Evolutionary conservation across 2,113 vertebrate genomes (phyloP), one percentile per base, ranked within the genome.

Genomic region (Gadus chalcogrammus): DNA sequence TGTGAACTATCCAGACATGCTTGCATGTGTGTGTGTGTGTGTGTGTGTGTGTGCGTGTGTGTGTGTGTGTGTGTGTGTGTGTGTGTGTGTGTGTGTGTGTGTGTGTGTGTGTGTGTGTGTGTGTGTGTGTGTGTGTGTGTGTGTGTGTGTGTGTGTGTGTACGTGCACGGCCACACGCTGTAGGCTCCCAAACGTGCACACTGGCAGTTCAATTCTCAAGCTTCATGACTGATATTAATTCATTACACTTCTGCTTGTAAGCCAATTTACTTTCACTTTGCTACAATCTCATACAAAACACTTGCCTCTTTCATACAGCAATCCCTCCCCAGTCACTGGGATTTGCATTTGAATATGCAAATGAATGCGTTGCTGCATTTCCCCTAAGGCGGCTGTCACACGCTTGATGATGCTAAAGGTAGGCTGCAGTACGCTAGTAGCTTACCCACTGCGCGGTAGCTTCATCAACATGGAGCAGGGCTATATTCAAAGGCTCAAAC

Each of bases 271-370:
- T 59, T 76, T 71, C 70, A 61, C 79, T 84, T 79, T 82, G 64
- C 64, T 82, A 56, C 55, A 18, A 73, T 74, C 35, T 64, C 76
- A 59, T 2, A 75, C 60, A 82, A 87, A 80, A 65, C 80, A 81
- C 71, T 64, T 79, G 75, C 64, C 74, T 75, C 70, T 83, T 83
- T 81, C 78, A 62, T 67, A 69, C 38, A 65, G 64, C 67, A 82
- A 82, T 78, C 81, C 80, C 73, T 84, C 67, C 74, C 76, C 82
- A 69, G 64, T 74, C 83, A 77, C 75, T 69, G 82, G 87, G 72
- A 91, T 91, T 89, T 88, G 72, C 84, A 89, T 92, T 69, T 79
- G 75, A 89, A 87, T 84, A 88, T 90, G 85, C 80, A 64, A 83
- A 88, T 90, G 77, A 58, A 74, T 78, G 81, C 80, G 85, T 84